A percentile compares a stretch with the other conserved stretches of the same genome.
These are phyloP conservation scores for Brachyhypopomus occidentalis DNA, from an alignment of 2,113 vertebrate species.

Conservation along the genomic window DNA sequence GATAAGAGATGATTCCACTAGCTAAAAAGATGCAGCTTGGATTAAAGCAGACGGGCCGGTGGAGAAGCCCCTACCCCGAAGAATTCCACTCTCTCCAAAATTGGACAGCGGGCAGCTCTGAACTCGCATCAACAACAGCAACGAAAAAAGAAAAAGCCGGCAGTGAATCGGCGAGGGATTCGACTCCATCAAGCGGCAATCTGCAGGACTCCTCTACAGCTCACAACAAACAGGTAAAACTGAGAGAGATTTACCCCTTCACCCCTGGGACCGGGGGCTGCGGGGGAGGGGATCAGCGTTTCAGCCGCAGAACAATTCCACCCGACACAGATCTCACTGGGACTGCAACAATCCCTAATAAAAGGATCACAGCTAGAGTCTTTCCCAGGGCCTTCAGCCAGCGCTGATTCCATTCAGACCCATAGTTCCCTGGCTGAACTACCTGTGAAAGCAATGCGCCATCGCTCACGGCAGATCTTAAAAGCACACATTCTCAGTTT, in stretches of 20 bases:
- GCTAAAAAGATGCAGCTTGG: not conserved
- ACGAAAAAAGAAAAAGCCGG: not conserved
- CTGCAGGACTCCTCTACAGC: not conserved
- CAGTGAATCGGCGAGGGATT: not conserved
- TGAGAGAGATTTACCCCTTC: not conserved
- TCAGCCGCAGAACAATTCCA: not conserved
- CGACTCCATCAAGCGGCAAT: not conserved
- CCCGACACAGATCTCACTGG: not conserved
- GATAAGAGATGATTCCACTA: not conserved
- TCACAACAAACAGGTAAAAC: not conserved
- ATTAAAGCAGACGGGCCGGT: conserved; percentile 13
- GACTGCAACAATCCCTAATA: conserved; percentile 13
- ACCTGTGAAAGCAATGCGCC: not conserved
- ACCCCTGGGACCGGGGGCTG: not conserved
- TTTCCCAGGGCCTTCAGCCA: not conserved
- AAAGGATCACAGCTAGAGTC: not conserved
- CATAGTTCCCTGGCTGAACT: conserved; percentile 4
- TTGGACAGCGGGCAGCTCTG: not conserved
- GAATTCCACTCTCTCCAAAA: not conserved
- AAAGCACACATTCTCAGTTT: not conserved
- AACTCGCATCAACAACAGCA: not conserved
- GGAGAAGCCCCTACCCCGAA: not conserved
- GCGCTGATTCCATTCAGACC: not conserved
- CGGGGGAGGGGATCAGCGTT: not conserved
- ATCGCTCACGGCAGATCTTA: conserved; percentile 27